Base-by-base conservation (phyloP, 1,140 invertebrate genomes). In the Drosophila eugracilis region DNA sequence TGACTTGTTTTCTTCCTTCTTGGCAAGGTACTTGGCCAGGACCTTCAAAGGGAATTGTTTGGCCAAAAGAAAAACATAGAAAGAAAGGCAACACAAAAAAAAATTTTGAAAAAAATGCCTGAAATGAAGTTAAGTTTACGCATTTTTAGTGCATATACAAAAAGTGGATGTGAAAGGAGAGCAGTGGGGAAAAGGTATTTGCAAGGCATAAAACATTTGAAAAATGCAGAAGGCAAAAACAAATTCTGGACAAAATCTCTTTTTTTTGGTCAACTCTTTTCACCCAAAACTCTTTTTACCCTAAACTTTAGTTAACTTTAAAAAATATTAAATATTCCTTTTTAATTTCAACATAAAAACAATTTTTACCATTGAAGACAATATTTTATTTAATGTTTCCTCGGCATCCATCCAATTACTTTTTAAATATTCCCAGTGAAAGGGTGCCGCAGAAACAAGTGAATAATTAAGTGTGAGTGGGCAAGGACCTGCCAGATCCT, bases 61-160 rank as follows among this genome's bases (percentile, higher is more conserved):
- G 81, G 72, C 66, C 66, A 81, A 70, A 45, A n/a, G n/a, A 69
- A 58, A 86, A 74, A 86, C 81, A 81, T 66, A 62, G 79, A 77
- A 84, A 49, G 24, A 17, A 21, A 14, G 63, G 36, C 59, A 63
- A 49, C 44, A 30, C 15, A 54, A 37, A 14, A 28, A 17, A 34
- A 45, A 41, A 26, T 41, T 41, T 10, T 30, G 39, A 74, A 62
- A 54, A 67, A 55, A 65, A 55, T 57, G 10, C 21, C 39, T 47
- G 28, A 73, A 73, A 74, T 74, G 41, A 48, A 74, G 72, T 55
- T 75, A 65, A 75, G 45, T 58, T 81, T 67, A 81, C 67, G 63
- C 65, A 86, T 71, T 88, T 75, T 74, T 69, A 59, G 45, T 66
- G 69, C 71, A 80, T 59, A 66, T 62, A 66, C 57, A 19, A 54